A percentile compares a stretch with the other conserved stretches of the same genome.
Evolutionary conservation across 2,888 invertebrate genomes (phyloP).

Genomic region (Mimachlamys varia): DNA sequence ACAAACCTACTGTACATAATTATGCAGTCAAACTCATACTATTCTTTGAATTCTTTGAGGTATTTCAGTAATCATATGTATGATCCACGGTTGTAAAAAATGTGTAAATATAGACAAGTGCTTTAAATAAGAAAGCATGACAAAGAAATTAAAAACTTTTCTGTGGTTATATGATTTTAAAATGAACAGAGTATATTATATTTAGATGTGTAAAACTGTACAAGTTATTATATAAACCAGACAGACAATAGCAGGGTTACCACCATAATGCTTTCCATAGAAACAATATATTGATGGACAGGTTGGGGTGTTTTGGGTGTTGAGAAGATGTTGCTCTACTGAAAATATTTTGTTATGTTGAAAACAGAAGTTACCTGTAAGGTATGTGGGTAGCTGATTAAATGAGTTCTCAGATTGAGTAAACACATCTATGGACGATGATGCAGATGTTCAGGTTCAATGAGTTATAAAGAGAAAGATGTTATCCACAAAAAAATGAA

Average conservation of each 20-base stretch:
- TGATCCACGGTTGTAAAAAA: neutral
- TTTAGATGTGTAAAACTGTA: neutral
- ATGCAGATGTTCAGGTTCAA: neutral
- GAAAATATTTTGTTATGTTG: neutral
- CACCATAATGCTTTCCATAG: neutral
- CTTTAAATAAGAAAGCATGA: neutral
- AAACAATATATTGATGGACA: neutral
- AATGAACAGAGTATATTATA: neutral
- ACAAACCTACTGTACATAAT: too few relatives aligned
- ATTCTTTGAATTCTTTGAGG: too few relatives aligned
- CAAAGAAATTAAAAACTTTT: too few relatives aligned
- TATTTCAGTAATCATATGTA: neutral
- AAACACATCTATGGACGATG: neutral
- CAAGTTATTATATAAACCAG: neutral
- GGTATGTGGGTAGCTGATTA: neutral
- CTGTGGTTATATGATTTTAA: neutral
- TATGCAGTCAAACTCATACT: too few relatives aligned
- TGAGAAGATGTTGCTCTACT: conserved; percentile 2
- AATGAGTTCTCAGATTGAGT: neutral
- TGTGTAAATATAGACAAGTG: conserved; percentile 18
- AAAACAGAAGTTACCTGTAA: neutral
- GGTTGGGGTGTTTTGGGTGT: neutral
- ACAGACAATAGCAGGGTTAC: neutral
- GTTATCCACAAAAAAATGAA: too few relatives aligned
- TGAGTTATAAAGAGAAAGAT: conserved; percentile 9